These are phyloP conservation scores for Contarinia nasturtii DNA, from an alignment of 1,140 invertebrate species.

Conservation along the genomic window DNA sequence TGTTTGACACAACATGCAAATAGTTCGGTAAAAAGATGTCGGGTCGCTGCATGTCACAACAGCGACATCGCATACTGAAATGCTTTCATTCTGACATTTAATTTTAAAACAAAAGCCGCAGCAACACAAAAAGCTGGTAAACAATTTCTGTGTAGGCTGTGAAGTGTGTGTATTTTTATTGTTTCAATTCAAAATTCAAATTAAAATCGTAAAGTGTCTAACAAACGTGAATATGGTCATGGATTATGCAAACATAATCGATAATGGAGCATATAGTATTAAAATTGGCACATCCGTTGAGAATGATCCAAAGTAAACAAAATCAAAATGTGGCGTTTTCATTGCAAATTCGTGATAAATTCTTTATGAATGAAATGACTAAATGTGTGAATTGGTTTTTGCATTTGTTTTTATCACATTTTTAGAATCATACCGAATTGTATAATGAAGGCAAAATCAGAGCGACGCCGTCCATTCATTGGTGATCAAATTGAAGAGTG, in stretches of 20 bases:
- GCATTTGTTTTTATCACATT: conserved; percentile 8
- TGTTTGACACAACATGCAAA: too few species aligned
- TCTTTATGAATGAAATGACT: not conserved
- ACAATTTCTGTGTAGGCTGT: not conserved
- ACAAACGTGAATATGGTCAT: not conserved
- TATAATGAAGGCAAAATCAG: conserved; percentile 95
- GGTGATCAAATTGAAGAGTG: conserved; percentile 91
- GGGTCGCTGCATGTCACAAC: too few species aligned
- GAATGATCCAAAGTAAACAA: conserved; percentile 39
- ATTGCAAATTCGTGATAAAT: conserved; percentile 4
- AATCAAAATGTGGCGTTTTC: conserved; percentile 3
- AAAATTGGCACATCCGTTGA: conserved; percentile 63
- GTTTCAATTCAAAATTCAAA: not conserved
- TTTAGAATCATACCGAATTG: conserved; percentile 76
- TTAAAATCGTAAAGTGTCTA: not conserved
- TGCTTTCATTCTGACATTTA: too few species aligned
- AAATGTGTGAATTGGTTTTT: not conserved
- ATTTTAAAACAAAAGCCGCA: too few species aligned
- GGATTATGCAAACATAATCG: conserved; percentile 35
- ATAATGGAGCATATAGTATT: conserved; percentile 70
- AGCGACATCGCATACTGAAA: too few species aligned
- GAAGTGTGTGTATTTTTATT: too few species aligned
- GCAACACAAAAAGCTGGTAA: too few species aligned
- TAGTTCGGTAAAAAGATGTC: too few species aligned
- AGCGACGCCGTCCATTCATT: conserved; percentile 79